Conservation (phyloP, 1,140 invertebrate species). For the Nasonia giraulti region DNA sequence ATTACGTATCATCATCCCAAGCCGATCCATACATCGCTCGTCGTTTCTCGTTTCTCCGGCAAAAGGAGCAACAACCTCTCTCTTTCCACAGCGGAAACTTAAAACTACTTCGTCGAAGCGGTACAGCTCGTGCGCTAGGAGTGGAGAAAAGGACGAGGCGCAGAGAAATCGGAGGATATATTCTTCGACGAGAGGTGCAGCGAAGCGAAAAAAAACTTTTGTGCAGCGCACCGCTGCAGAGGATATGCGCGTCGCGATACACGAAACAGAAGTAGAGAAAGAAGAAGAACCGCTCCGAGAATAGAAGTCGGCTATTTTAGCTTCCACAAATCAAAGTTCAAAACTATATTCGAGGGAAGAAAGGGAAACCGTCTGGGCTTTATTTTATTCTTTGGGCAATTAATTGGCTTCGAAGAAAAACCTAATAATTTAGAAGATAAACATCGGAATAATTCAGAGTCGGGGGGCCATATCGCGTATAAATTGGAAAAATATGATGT, state of each 20-base stretch:
- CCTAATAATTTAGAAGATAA: too few relatives aligned
- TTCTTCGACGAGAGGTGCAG: constrained; percentile 7
- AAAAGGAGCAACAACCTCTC: background rate
- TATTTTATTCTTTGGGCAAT: too few relatives aligned
- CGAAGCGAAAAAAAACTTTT: constrained; percentile 16
- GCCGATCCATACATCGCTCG: background rate
- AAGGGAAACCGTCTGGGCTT: background rate
- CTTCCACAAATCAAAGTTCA: constrained; percentile 30
- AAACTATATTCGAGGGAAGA: background rate
- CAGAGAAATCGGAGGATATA: background rate
- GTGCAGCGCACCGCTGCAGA: background rate
- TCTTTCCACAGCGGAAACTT: background rate
- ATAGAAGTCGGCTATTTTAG: constrained; percentile 24
- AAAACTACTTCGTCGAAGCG: background rate
- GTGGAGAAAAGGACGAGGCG: background rate
- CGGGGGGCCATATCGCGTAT: too few relatives aligned
- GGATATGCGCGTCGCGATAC: background rate
- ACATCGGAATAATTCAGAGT: too few relatives aligned
- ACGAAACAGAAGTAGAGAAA: background rate
- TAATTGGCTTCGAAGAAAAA: too few relatives aligned
- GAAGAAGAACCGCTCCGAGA: background rate
- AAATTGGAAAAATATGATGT: too few relatives aligned
- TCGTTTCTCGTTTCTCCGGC: background rate
- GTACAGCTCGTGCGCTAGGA: background rate
- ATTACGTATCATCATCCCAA: background rate